Percentiles rank a stretch among this genome's conserved stretches.
Evolutionary conservation across 1,140 invertebrate genomes (phyloP).

Genomic region (Hypsibius dujardini): DNA sequence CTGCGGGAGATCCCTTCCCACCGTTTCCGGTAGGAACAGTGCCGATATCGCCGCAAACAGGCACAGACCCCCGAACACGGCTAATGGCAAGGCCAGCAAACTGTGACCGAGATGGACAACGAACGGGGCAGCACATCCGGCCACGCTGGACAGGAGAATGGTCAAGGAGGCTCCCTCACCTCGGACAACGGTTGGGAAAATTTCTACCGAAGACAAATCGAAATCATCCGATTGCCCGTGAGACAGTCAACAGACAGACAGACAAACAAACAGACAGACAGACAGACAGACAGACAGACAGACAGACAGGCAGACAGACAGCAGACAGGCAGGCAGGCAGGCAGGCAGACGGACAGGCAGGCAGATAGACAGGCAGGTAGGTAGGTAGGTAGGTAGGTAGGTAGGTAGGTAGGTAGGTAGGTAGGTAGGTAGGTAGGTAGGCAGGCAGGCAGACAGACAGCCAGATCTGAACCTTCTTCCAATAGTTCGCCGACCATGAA

Average conservation of each 20-base stretch:
- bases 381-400: too few species aligned
- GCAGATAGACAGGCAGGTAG: too few species aligned
- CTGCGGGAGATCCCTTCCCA: background rate
- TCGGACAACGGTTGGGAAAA: constrained; percentile 44
- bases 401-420: too few species aligned
- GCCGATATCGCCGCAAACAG: constrained; percentile 16
- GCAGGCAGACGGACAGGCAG: too few species aligned
- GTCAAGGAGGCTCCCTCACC: constrained; percentile 25
- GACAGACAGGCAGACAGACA: too few species aligned
- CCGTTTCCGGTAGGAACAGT: constrained; percentile 16
- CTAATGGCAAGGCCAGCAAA: background rate
- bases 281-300: too few species aligned
- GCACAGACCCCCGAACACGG: background rate
- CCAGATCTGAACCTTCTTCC: constrained; percentile 25
- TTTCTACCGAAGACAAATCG: constrained; percentile 25
- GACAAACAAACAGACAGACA: too few species aligned
- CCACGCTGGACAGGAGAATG: background rate
- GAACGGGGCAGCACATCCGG: background rate
- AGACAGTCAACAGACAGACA: background rate
- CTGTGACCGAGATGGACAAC: background rate
- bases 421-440: background rate
- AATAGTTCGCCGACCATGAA: constrained; percentile 44
- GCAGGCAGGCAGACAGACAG: background rate
- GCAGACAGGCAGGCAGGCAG: too few species aligned
- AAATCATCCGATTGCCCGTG: too few species aligned